Percentiles rank a stretch among this genome's conserved stretches.
Conservation (phyloP, 2,888 invertebrate genomes). For the Nesidiocoris tenuis region DNA sequence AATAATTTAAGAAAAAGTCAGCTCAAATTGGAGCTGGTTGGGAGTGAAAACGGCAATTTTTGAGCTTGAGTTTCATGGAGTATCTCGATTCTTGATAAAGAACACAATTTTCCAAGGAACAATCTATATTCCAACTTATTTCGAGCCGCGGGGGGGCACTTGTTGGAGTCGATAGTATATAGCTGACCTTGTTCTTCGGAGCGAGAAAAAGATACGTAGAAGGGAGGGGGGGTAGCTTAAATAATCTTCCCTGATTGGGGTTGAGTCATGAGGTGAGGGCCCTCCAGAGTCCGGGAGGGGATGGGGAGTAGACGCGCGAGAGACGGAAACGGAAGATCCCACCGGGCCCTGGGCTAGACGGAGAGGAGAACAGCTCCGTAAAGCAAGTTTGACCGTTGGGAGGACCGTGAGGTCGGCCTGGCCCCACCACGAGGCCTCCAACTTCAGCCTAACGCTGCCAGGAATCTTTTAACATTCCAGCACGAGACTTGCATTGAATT, state of each 20-base stretch:
- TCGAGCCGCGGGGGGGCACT: neutral
- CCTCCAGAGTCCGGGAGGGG: neutral
- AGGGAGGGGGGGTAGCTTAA: neutral
- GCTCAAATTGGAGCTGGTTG: too few species aligned
- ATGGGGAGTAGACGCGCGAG: neutral
- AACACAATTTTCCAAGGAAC: too few species aligned
- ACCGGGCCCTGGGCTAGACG: neutral
- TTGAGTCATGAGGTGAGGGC: neutral
- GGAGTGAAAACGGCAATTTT: too few species aligned
- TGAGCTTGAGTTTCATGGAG: too few species aligned
- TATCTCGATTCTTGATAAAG: too few species aligned
- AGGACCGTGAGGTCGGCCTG: neutral
- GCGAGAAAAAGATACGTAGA: neutral
- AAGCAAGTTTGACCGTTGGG: neutral
- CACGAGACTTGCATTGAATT: too few species aligned
- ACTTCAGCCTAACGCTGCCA: neutral
- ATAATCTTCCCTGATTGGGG: neutral
- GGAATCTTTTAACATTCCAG: too few species aligned
- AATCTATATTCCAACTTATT: neutral
- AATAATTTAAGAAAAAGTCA: too few species aligned
- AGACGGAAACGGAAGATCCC: neutral
- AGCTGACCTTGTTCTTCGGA: neutral
- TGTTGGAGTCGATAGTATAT: neutral
- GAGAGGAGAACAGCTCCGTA: neutral
- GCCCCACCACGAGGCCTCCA: neutral